Evolutionary conservation across 30 jellyfish, hydroid and myxozoan genomes (phyloP), one percentile per base, ranked within the genome.

Genomic region (Hydractinia symbiolongicarpus): DNA sequence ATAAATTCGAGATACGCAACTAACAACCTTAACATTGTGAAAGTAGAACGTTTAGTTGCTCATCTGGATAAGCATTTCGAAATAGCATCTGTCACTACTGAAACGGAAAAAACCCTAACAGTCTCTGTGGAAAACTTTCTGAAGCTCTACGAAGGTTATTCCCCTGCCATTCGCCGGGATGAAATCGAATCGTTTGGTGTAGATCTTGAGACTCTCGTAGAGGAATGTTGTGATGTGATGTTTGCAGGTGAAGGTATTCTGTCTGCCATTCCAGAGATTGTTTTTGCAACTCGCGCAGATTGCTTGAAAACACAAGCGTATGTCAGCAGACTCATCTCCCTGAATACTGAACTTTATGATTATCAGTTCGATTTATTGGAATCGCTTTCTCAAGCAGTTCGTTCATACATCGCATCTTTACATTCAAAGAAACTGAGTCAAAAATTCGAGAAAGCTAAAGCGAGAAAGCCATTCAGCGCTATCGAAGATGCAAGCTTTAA

Each of bases 311-410:
- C 93, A 20, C 75, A 84, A 14, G 83, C 61, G 15, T 60, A 58
- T 14, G 74, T 77, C 17, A 72, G 76, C 70, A 77, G 54, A 49
- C 30, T 84, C 73, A 62, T 84, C n/a, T 84, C 78, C 9, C 54
- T 68, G 53, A 73, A 53, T 55, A 20, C 81, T 17, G 93, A 84
- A 55, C 66, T 76, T 15, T 84, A 84, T 71, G 93, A 84, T 44
- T 84, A 61, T 77, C 93, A 84, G 79, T 84, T 84, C 73, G 93
- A 84, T 57, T 55, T 84, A 72, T 75, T 84, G 83, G 93, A 84
- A 79, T 64, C 93, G 9, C 82, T 84, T 6, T 86, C 93, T 21
- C 64, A 79, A 14, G 81, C 86, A 4, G 81, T 84, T 50, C 40
- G 93, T 54, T 79, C 93, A 6, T 77, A 64, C 20, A 73, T 51